Evolutionary conservation across 92 coral and sea anemone species (phyloP).

Genomic region (Galaxea fascicularis): DNA sequence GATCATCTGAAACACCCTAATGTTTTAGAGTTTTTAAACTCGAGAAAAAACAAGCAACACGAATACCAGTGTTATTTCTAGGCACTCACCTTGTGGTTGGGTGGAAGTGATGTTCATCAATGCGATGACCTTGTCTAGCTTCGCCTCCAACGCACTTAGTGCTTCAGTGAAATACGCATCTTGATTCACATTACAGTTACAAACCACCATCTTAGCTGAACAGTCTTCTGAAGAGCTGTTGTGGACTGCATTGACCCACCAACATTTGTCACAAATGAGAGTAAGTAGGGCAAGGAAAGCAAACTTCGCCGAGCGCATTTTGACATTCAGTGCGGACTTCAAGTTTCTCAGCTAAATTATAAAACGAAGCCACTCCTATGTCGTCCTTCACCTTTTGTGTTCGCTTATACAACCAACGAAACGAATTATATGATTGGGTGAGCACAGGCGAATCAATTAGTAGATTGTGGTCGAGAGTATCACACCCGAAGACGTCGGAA

Average conservation of each 20-base stretch:
- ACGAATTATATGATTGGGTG: background rate
- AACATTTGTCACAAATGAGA: background rate
- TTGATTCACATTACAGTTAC: background rate
- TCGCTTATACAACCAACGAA: background rate
- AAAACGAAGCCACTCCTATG: too few species aligned
- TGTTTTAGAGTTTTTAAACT: too few species aligned
- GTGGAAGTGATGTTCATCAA: background rate
- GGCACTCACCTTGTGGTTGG: background rate
- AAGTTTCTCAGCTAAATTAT: background rate
- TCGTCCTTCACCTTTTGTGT: background rate
- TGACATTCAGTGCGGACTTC: background rate
- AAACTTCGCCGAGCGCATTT: background rate
- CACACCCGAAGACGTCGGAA: too few species aligned
- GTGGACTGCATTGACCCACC: background rate
- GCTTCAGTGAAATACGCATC: background rate
- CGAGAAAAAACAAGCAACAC: background rate
- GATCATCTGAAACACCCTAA: background rate
- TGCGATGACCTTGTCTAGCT: background rate
- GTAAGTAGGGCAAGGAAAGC: background rate
- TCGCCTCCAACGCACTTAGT: background rate
- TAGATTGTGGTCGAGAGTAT: too few species aligned
- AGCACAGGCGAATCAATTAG: background rate
- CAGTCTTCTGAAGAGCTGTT: background rate
- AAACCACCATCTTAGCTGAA: background rate
- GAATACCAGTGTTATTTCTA: background rate